phyloP scores from a whole-genome alignment of 2,888 invertebrate species.

The Octodonta nipae region DNA sequence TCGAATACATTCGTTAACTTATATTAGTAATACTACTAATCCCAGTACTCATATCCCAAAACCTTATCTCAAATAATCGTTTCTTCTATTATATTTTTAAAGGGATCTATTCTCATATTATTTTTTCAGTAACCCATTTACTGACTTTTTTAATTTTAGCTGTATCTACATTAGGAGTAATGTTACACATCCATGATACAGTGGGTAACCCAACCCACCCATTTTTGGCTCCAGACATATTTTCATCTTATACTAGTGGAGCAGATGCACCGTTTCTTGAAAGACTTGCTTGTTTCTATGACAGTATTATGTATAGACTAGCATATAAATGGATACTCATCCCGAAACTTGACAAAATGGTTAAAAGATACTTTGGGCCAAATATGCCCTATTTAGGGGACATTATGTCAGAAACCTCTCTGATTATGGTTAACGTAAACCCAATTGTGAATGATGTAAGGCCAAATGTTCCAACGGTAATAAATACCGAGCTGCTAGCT shows the following conservation, averaged over 20 bases:
- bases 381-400: constrained; percentile 17
- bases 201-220: background rate
- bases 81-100: too few relatives aligned
- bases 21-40: too few relatives aligned
- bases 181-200: background rate
- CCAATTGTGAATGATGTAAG: constrained; percentile 13
- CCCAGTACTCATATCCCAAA: too few relatives aligned
- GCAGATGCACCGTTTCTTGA: too few relatives aligned
- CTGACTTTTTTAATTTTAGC: too few relatives aligned
- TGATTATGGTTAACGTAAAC: constrained; percentile 16
- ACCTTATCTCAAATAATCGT: too few relatives aligned
- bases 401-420: constrained; percentile 12
- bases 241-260: too few relatives aligned
- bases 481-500: background rate
- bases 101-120: too few relatives aligned
- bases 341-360: constrained; percentile 13
- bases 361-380: constrained; percentile 11
- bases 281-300: too few relatives aligned
- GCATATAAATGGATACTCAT: background rate
- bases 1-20: too few relatives aligned
- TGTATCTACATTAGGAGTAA: background rate
- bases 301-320: background rate
- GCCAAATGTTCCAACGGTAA: constrained; percentile 5
- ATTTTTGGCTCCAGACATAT: background rate
- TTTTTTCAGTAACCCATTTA: too few relatives aligned